Evolutionary conservation across 2,797 vertebrate species (phyloP), one percentile per base, ranked within the genome.

Genomic region (Pogonophryne albipinna): DNA sequence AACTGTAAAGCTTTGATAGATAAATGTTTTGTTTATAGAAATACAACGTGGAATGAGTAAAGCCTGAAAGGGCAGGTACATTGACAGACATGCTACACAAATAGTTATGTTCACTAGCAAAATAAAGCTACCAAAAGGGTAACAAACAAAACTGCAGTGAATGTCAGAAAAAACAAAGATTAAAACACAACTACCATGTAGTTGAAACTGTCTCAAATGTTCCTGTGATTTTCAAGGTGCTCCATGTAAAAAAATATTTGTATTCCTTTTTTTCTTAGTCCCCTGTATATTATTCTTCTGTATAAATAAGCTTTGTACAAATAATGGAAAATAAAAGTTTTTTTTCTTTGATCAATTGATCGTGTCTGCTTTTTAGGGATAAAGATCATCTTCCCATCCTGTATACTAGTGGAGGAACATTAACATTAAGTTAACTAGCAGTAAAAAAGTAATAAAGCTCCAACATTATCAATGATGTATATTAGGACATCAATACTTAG

Each of bases 251-350:
- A 90, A 90, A 76, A 59, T 67, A 58, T 66, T 89, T 79, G 66
- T 85, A 83, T 82, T 82, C 45, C 34, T 38, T 72, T 78, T 80
- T 77, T 69, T 82, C 77, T 76, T 61, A 71, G 15, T 84, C 63
- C 55, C 71, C 70, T 90, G 84, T 90, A 87, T 88, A 86, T 84
- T 89, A 89, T 91, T 87, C 80, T 77, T 90, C 76, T 93, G 91
- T 94, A 92, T 90, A 93, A 92, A 93, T 83, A 88, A 85, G 82
- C 78, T 90, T 83, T 95, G 91, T 92, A 93, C 72, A 92, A 94
- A 95, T 88, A 88, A 87, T 85, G 63, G 59, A 70, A 86, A 92
- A 90, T 90, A 86, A 91, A 93, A 70, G 0, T 10, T 8, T 71
- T 27, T 27, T 80, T 76, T 87, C 71, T 87, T 84, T 76, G 45